These are phyloP conservation scores for Neodiprion pinetum DNA, from an alignment of 1,140 invertebrate genomes.

Conservation along the genomic window DNA sequence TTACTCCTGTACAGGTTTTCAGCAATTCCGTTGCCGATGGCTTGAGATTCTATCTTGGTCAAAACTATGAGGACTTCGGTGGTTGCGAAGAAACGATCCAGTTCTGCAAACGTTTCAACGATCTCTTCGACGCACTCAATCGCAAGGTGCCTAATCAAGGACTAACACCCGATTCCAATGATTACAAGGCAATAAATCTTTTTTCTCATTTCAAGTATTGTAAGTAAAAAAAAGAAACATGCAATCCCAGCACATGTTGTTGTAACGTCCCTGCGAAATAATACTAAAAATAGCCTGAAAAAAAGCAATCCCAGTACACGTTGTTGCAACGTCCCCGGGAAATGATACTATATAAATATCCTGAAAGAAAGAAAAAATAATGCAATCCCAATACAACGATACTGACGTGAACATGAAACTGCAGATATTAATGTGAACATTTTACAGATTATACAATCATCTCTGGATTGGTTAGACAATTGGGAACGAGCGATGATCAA, in stretches of 20 bases:
- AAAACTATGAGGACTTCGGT: neutral
- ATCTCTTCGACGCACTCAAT: conserved; percentile 35
- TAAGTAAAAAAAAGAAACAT: too few relatives aligned
- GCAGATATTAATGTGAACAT: neutral
- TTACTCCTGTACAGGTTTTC: conserved; percentile 10
- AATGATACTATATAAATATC: too few relatives aligned
- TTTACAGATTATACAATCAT: conserved; percentile 10
- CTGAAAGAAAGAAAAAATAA: too few relatives aligned
- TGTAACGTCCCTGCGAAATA: too few relatives aligned
- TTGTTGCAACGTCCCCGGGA: too few relatives aligned
- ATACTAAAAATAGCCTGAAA: too few relatives aligned
- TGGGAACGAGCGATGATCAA: conserved; percentile 11
- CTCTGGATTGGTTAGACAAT: conserved; percentile 8
- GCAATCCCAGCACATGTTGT: too few relatives aligned
- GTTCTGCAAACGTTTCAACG: conserved; percentile 19
- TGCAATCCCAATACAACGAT: too few relatives aligned
- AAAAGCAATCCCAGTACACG: too few relatives aligned
- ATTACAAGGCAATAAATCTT: conserved; percentile 23
- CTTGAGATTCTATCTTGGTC: neutral
- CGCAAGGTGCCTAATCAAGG: conserved; percentile 31
- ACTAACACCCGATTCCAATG: conserved; percentile 18
- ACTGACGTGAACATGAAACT: too few relatives aligned
- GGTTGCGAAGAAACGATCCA: neutral
- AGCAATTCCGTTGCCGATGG: conserved; percentile 18
- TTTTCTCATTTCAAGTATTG: too few relatives aligned